Base-by-base conservation (phyloP, 2,888 invertebrate genomes). In the Herminia tarsipennalis region DNA sequence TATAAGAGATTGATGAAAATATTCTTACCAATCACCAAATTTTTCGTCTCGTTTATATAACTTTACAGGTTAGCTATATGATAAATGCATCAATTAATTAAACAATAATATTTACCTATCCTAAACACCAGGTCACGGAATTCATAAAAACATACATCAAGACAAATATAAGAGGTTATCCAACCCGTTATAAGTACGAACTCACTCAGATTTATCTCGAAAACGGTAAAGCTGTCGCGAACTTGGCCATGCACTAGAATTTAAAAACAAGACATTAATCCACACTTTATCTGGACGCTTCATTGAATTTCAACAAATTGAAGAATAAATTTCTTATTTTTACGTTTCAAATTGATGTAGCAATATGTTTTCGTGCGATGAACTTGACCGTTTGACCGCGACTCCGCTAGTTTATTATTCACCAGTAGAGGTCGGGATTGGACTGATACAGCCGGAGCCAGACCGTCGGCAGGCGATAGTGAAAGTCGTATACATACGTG, bases 201-300 rank as follows among this genome's bases (percentile, higher is more conserved):
- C n/a, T n/a, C n/a, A n/a, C 9, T 22, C 8, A 16, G 12, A 37
- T 18, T 18, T 13, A 37, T 37, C 5, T 32, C 10, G 20, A 20
- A 43, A 63, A 53, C 46, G 54, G 59, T 30, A 39, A n/a, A 20
- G 10, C 25, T n/a, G 24, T 18, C 12, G 20, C 5, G 39, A 46
- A 47, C 28, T 41, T 41, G 9, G 33, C 34, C 24, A 28, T 10
- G 33, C 21, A 36, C 21, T 13, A 18, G 28, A 25, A 37, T 44
- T 57, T 45, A 39, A 22, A 27, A n/a, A n/a, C n/a, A n/a, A n/a
- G n/a, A n/a, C n/a, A n/a, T n/a, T n/a, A n/a, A n/a, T n/a, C 4
- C 41, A 28, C 37, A 49, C n/a, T 39, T 36, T 34, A 47, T 37
- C 39, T 33, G 24, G 48, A 54, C 65, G 45, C 27, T 28, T n/a